A percentile compares a stretch with the other conserved stretches of the same genome.
Evolutionary conservation across 37 sponge, comb jelly and placozoan species (phyloP).

Genomic region (Ianthella basta): DNA sequence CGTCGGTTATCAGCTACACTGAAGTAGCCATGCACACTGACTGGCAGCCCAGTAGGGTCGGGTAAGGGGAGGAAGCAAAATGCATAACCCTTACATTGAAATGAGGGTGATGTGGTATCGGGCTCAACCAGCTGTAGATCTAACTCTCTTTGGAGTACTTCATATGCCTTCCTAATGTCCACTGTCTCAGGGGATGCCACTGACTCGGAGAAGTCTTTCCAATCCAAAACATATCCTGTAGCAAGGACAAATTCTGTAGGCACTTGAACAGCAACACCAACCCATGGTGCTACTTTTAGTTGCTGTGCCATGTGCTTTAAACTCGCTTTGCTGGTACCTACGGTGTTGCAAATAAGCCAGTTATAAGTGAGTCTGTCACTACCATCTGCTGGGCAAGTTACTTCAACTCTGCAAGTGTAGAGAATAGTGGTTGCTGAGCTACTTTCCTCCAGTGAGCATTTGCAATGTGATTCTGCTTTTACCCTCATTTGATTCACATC

Average conservation of each 20-base stretch:
- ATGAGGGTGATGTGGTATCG: too few relatives aligned
- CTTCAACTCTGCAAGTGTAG: conserved; percentile 1
- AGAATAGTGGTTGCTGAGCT: not conserved
- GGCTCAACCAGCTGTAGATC: too few relatives aligned
- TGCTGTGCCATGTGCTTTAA: conserved; percentile 11
- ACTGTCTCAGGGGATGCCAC: not conserved
- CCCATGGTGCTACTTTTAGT: conserved; percentile 34
- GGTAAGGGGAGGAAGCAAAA: conserved; percentile 89
- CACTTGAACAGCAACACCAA: conserved; percentile 35
- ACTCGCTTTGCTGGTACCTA: not conserved
- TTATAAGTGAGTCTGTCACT: not conserved
- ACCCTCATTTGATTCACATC: too few relatives aligned
- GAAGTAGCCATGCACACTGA: conserved; percentile 86
- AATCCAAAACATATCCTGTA: not conserved
- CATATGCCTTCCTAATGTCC: not conserved
- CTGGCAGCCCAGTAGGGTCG: conserved; percentile 48
- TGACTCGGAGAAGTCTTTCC: not conserved
- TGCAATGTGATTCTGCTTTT: too few relatives aligned
- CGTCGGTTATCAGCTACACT: conserved; percentile 68
- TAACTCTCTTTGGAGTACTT: not conserved
- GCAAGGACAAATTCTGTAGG: not conserved
- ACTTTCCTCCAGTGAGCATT: too few relatives aligned
- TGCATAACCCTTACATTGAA: conserved; percentile 36
- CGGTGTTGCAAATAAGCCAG: conserved; percentile 25
- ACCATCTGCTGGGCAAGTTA: not conserved